These are phyloP conservation scores for Xylota segnis DNA, from an alignment of 2,888 invertebrate species.

Conservation along the genomic window DNA sequence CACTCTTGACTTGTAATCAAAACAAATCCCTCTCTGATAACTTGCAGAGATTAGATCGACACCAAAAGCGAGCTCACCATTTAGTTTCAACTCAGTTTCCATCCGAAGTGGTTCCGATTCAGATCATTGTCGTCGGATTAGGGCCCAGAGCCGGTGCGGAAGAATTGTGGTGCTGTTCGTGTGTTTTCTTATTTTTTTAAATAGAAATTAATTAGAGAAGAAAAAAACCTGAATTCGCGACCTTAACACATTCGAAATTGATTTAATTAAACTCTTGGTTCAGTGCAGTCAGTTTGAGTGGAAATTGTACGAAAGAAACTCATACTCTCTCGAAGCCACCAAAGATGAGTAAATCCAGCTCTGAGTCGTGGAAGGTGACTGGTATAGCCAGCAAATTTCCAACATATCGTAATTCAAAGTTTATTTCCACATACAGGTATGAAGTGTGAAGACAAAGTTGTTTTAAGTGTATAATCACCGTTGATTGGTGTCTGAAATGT, in stretches of 20 bases:
- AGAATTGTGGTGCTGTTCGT: neutral
- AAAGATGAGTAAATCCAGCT: constrained; percentile 39
- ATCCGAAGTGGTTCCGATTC: constrained; percentile 42
- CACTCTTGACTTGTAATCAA: constrained; percentile 13
- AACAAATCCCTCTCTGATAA: constrained; percentile 44
- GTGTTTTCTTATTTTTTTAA: too few species aligned
- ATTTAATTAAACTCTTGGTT: constrained; percentile 1
- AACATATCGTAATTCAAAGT: constrained; percentile 81
- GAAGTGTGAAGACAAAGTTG: constrained; percentile 12
- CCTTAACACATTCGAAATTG: constrained; percentile 15
- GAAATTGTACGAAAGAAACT: neutral
- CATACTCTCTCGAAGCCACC: neutral
- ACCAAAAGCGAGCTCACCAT: constrained; percentile 37
- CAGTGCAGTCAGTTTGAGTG: constrained; percentile 23
- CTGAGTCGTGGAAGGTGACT: constrained; percentile 81
- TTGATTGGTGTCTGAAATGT: neutral
- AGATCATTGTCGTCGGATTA: constrained; percentile 28
- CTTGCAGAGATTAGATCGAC: constrained; percentile 47
- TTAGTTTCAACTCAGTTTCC: constrained; percentile 53
- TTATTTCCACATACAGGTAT: constrained; percentile 81
- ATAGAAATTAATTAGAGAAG: too few species aligned
- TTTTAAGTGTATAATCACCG: neutral
- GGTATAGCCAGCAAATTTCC: constrained; percentile 83
- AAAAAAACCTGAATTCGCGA: constrained; percentile 26
- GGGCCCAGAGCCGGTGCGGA: neutral